Evolutionary conservation across 1,140 invertebrate species (phyloP).

Genomic region (Plectrocnemia conspersa): DNA sequence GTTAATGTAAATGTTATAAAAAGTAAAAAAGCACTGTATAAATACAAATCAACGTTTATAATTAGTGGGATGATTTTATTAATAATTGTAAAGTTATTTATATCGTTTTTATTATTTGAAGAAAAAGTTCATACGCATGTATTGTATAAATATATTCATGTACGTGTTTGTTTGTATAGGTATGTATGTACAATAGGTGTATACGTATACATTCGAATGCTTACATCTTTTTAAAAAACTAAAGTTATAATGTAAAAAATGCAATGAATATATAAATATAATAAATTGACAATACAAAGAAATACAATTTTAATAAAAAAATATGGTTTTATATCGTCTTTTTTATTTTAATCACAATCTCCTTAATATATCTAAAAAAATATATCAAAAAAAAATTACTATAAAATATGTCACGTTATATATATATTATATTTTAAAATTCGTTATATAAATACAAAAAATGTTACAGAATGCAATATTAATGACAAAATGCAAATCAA

Average conservation of each 20-base stretch:
- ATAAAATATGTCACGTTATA: too few species aligned
- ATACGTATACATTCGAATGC: conserved; percentile 6
- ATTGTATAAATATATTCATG: conserved; percentile 25
- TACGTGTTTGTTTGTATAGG: not conserved
- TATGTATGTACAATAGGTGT: not conserved
- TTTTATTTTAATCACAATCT: too few species aligned
- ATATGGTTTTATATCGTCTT: not conserved
- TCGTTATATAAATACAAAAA: too few species aligned
- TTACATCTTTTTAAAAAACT: conserved; percentile 12
- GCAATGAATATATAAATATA: conserved; percentile 31
- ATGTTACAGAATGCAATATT: too few species aligned
- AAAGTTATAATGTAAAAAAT: conserved; percentile 25
- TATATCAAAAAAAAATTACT: too few species aligned
- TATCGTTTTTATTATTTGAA: conserved; percentile 30
- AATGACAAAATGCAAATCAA: too few species aligned
- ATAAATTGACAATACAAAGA: conserved; percentile 35
- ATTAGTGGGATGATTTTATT: conserved; percentile 33
- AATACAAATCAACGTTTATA: conserved; percentile 22
- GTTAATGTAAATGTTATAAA: conserved; percentile 36
- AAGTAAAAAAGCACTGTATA: conserved; percentile 34
- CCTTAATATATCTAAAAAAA: too few species aligned
- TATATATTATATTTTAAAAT: too few species aligned
- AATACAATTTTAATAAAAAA: conserved; percentile 31
- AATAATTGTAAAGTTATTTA: conserved; percentile 35
- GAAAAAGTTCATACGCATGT: conserved; percentile 6